Conservation (phyloP, 2,888 invertebrate genomes). For the Acronicta alni region DNA sequence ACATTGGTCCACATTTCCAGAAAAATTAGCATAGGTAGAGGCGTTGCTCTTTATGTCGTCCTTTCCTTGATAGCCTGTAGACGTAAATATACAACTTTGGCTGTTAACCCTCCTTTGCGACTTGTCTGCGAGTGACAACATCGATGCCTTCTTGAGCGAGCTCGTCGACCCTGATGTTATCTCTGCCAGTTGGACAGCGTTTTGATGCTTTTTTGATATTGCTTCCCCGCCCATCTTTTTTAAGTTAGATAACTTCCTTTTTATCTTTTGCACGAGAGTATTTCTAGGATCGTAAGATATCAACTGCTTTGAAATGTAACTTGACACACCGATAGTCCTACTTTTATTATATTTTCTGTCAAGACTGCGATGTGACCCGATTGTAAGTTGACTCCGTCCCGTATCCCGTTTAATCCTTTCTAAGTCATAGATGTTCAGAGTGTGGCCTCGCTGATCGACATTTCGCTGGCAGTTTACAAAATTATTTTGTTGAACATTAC, state of each 20-base stretch:
- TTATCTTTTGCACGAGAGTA: constrained; percentile 86
- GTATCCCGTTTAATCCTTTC: constrained; percentile 83
- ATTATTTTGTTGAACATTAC: constrained; percentile 84
- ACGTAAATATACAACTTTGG: constrained; percentile 82
- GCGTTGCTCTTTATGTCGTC: constrained; percentile 78
- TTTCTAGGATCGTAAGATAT: constrained; percentile 86
- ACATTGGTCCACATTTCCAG: constrained; percentile 86
- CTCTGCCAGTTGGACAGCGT: constrained; percentile 85
- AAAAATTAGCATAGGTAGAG: constrained; percentile 84
- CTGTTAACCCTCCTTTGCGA: constrained; percentile 81
- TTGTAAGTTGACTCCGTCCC: constrained; percentile 73
- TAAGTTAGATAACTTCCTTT: constrained; percentile 85
- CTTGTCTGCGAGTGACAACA: constrained; percentile 84
- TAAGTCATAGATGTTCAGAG: constrained; percentile 83
- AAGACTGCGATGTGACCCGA: constrained; percentile 83
- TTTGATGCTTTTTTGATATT: constrained; percentile 84
- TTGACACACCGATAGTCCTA: constrained; percentile 84
- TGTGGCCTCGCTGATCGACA: constrained; percentile 78
- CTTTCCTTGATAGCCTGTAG: constrained; percentile 79
- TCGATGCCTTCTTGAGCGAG: constrained; percentile 84
- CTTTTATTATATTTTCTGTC: constrained; percentile 85
- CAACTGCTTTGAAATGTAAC: constrained; percentile 86
- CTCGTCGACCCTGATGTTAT: constrained; percentile 83
- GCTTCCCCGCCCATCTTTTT: constrained; percentile 86
- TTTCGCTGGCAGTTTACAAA: constrained; percentile 80